Evolutionary conservation across 2,888 invertebrate species (phyloP).

Genomic region (Leptinotarsa haldemani): DNA sequence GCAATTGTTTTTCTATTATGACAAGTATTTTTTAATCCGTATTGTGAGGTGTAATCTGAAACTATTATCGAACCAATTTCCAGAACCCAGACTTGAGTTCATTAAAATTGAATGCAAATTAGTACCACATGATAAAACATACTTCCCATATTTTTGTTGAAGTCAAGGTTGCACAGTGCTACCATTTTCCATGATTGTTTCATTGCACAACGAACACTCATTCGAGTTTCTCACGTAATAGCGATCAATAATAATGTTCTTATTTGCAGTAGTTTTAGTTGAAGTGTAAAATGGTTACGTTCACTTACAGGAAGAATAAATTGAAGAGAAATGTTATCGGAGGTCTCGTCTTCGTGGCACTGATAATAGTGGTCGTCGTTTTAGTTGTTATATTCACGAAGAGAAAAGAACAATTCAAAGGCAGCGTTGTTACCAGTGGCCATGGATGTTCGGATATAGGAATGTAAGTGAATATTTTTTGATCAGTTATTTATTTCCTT

Average conservation of each 20-base stretch:
- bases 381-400: slow-evolving; percentile 13
- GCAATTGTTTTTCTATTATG: too few species aligned
- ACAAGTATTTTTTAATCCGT: too few species aligned
- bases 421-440: slow-evolving; percentile 49
- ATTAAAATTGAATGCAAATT: neutral
- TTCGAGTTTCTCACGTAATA: slow-evolving; percentile 7
- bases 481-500: neutral
- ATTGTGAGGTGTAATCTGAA: too few species aligned
- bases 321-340: slow-evolving; percentile 17
- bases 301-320: slow-evolving; percentile 30
- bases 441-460: slow-evolving; percentile 48
- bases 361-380: slow-evolving; percentile 19
- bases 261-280: neutral
- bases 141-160: neutral
- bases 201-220: slow-evolving; percentile 2
- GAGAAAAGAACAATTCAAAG: slow-evolving; percentile 27
- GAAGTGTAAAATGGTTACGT: slow-evolving; percentile 23
- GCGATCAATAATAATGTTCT: neutral
- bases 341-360: neutral
- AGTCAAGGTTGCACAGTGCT: slow-evolving; percentile 9
- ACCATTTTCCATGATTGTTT: slow-evolving; percentile 2
- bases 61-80: neutral
- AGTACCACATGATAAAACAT: neutral
- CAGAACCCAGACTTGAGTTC: neutral
- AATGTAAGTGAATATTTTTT: slow-evolving; percentile 39